Evolutionary conservation across 2,113 vertebrate genomes (phyloP).

Genomic region (Periophthalmus modestus): DNA sequence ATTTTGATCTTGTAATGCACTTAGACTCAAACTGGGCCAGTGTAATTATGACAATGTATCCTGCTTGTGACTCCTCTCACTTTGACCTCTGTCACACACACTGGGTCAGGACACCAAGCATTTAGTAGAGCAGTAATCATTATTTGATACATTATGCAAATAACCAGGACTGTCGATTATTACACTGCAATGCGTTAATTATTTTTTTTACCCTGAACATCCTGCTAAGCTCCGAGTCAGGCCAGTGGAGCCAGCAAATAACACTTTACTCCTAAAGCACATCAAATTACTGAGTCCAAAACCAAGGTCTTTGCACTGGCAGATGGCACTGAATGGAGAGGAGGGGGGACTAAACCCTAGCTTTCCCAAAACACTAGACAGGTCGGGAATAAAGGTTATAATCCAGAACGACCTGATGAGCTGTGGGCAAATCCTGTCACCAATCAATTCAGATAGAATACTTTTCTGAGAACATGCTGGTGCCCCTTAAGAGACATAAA

Average conservation of each 20-base stretch:
- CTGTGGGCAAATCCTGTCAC: conserved; percentile 2
- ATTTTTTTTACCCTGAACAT: background rate
- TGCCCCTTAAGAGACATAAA: background rate
- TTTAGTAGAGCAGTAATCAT: conserved; percentile 9
- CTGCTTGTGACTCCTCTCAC: conserved; percentile 45
- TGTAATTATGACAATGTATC: conserved; percentile 53
- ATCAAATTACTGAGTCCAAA: conserved; percentile 10
- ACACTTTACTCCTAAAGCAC: background rate
- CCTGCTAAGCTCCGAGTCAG: background rate
- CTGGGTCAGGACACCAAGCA: background rate
- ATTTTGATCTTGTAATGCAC: background rate
- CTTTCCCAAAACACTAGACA: conserved; percentile 39
- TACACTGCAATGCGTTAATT: background rate
- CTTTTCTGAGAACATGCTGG: background rate
- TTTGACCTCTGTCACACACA: conserved; percentile 39
- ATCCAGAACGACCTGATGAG: conserved; percentile 6
- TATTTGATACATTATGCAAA: conserved; percentile 20
- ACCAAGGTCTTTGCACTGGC: conserved; percentile 23
- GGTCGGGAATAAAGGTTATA: conserved; percentile 8
- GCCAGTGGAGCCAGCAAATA: background rate
- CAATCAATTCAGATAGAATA: conserved; percentile 1
- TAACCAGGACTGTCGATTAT: background rate
- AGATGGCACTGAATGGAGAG: conserved; percentile 47
- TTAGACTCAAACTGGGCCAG: background rate
- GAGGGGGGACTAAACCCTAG: conserved; percentile 51